These are phyloP conservation scores for Cryptophagus acutangulus DNA, from an alignment of 2,888 invertebrate genomes.

Conservation along the genomic window DNA sequence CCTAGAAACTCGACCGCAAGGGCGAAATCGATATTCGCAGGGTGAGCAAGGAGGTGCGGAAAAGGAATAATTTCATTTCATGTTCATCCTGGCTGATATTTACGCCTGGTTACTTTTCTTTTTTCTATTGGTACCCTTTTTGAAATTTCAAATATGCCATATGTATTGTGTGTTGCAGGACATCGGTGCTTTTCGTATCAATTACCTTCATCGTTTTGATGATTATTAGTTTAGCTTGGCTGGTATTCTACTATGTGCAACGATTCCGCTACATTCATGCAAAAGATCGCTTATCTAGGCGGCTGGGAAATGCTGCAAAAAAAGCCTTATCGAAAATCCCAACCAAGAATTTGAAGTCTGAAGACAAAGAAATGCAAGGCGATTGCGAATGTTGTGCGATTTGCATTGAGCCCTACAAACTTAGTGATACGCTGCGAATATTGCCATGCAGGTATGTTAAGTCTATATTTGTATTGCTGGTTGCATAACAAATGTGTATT, in stretches of 20 bases:
- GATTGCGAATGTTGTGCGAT: constrained; percentile 92
- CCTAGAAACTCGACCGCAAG: too few species aligned
- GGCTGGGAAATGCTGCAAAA: constrained; percentile 87
- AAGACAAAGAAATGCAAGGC: constrained; percentile 75
- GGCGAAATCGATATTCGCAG: too few species aligned
- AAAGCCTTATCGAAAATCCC: constrained; percentile 92
- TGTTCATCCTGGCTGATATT: too few species aligned
- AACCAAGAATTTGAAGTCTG: constrained; percentile 78
- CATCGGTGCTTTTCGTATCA: constrained; percentile 90
- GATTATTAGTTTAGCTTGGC: constrained; percentile 92
- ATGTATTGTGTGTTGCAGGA: constrained; percentile 66
- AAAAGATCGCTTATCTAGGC: constrained; percentile 85
- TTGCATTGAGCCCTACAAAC: constrained; percentile 89
- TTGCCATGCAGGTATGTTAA: constrained; percentile 78
- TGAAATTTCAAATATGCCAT: too few species aligned
- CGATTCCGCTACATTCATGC: constrained; percentile 91
- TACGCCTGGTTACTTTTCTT: too few species aligned
- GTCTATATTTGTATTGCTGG: background rate
- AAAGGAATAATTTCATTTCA: too few species aligned
- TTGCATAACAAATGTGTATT: too few species aligned
- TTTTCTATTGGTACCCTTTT: too few species aligned
- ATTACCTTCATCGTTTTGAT: constrained; percentile 93
- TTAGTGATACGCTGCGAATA: constrained; percentile 79
- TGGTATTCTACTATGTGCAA: constrained; percentile 94
- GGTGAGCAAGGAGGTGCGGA: too few species aligned